Evolutionary conservation across 1,140 invertebrate genomes (phyloP), one percentile per base, ranked within the genome.

Genomic region (Dryas iulia): DNA sequence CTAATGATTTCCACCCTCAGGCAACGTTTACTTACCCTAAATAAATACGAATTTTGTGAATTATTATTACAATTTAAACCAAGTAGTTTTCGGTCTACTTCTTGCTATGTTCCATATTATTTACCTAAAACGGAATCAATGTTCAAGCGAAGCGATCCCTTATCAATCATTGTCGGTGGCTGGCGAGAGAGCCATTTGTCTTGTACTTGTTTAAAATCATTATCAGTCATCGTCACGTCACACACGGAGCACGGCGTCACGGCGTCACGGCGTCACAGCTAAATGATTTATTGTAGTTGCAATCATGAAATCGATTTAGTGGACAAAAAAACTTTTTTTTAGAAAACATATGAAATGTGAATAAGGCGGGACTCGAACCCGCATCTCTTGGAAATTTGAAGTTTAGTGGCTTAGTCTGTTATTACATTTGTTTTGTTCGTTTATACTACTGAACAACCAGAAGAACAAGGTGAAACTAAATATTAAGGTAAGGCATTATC

Each of bases 161-260:
- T 47, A 47, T 47, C 39, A 47, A 47, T 47, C 39, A 47, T 47
- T 47, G 39, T 47, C 39, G 39, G 14, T 47, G 39, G 39, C 14
- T 11, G 39, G 39, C 39, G 39, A 47, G 18, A 21, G 39, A 0
- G 39, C 39, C 39, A 21, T 47, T 47, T 47, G 39, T 47, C 39
- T 47, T 47, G 39, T 47, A 47, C 39, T 47, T 47, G 39, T 47
- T 47, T 47, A 47, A 47, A 47, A 47, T 47, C 39, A 47, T 47
- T 47, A 47, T 47, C 39, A 21, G 39, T 47, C 39, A 47, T 47
- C 18, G 39, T 47, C 39, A 47, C 39, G 39, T 47, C 39, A 21
- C 39, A 47, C 39, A 47, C 18, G 39, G n/a, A n/a, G 14, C 39
- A 18, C 3, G 26, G 26, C 6, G 26, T 2, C 2, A 6, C 26